Percentiles rank a stretch among this genome's conserved stretches.
These are phyloP conservation scores for Leucopsar rothschildi DNA, from an alignment of 2,113 vertebrate species.

Conservation along the genomic window DNA sequence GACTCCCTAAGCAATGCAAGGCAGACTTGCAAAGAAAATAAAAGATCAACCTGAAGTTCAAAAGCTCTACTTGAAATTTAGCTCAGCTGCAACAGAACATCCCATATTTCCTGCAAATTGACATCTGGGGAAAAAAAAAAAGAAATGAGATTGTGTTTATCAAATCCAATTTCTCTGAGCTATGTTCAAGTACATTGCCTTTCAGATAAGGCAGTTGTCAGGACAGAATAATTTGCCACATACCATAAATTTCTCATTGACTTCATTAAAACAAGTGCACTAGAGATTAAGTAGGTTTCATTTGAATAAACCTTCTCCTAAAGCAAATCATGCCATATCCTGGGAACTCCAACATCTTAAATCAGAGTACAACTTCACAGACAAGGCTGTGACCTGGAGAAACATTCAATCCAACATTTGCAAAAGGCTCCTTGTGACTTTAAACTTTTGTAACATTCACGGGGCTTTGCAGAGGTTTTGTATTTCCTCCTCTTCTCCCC, in stretches of 20 bases:
- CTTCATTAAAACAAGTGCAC: constrained; percentile 36
- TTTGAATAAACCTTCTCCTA: not conserved
- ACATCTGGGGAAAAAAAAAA: not conserved
- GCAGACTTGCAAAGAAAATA: constrained; percentile 7
- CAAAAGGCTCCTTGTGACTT: not conserved
- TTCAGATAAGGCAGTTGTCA: not conserved
- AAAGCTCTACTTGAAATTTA: constrained; percentile 10
- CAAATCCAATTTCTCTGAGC: constrained; percentile 22
- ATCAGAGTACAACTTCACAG: not conserved
- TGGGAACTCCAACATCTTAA: not conserved
- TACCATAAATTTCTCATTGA: constrained; percentile 1
- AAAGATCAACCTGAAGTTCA: not conserved
- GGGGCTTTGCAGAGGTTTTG: not conserved
- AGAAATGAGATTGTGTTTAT: not conserved
- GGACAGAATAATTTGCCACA: not conserved
- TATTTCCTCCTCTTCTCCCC: not conserved
- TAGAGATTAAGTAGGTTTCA: constrained; percentile 26
- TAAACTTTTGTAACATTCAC: not conserved
- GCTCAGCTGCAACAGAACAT: constrained; percentile 11
- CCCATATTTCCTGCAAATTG: not conserved
- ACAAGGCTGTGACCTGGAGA: not conserved
- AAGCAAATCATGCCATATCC: not conserved
- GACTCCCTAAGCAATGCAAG: not conserved
- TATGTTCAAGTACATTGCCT: not conserved
- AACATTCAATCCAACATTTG: not conserved